Evolutionary conservation across 37 sponge, comb jelly and placozoan genomes (phyloP), one percentile per base, ranked within the genome.

Genomic region (Halichondria panicea): DNA sequence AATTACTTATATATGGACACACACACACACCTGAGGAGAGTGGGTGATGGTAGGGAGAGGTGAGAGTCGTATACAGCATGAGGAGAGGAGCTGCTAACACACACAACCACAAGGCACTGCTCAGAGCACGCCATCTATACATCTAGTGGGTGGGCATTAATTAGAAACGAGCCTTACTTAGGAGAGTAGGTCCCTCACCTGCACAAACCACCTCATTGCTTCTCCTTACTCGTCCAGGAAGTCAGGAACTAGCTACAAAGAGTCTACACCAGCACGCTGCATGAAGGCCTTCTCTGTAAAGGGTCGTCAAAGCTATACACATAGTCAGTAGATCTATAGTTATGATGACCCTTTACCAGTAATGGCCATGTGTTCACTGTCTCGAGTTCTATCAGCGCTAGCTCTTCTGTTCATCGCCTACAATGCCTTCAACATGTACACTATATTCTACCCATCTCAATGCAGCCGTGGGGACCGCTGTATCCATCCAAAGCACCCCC

Each of bases 361-460:
- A n/a, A 75, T 61, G 75, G 63, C 59, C 2, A 5, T 48, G 33
- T 71, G 55, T 36, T 13, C 7, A 12, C 27, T 66, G 1, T 13
- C 63, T 24, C 79, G 79, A 21, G 77, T 78, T 21, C 44, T 75
- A 19, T 68, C 73, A 9, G 35, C 31, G 11, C 11, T 85, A 0
- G 28, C 77, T 8, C 2, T 81, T 7, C 39, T 52, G 28, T 79
- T 70, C 50, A 32, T 90, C 12, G 32, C 27, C 45, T 90, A 90
- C 72, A 57, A 65, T 46, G 58, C 37, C 40, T 77, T 67, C 57
- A 50, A 36, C 43, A 60, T 90, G 19, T 81, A 81, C 67, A 54
- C 34, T 15, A 52, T 84, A 43, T 80, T 84, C 65, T 55, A 70
- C 66, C 87, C 91, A 19, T 32, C 77, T 21, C 25, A 39, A 24